Evolutionary conservation across 1,140 invertebrate genomes (phyloP).

Genomic region (Drosophila kepulauana): DNA sequence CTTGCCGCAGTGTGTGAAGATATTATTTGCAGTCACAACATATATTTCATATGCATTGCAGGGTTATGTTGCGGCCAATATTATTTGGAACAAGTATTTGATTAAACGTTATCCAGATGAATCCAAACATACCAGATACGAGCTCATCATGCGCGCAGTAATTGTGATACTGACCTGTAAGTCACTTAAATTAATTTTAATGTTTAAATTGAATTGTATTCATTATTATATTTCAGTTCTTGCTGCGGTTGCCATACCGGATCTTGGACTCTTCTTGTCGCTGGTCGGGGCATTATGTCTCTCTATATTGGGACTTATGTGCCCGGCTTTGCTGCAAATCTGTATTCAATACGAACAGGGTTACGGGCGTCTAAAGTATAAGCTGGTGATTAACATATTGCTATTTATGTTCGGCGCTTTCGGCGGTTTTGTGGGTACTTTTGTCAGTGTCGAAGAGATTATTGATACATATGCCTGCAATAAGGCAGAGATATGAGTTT

Average conservation of each 20-base stretch:
- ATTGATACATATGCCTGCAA: too few relatives aligned
- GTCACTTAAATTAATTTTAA: conserved; percentile 43
- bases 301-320: neutral
- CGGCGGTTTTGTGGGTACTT: neutral
- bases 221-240: neutral
- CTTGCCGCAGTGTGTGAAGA: conserved; percentile 90
- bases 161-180: conserved; percentile 91
- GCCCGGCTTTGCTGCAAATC: neutral
- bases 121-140: conserved; percentile 86
- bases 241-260: neutral
- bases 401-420: neutral
- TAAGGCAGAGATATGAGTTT: neutral
- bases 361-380: neutral
- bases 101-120: conserved; percentile 86
- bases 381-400: neutral
- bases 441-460: neutral
- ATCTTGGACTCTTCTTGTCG: neutral
- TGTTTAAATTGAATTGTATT: neutral
- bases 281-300: neutral
- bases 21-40: conserved; percentile 94
- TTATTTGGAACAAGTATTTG: conserved; percentile 93
- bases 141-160: conserved; percentile 88
- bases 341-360: neutral
- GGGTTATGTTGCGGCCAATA: conserved; percentile 96
- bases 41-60: conserved; percentile 96